Evolutionary conservation across 2,888 invertebrate species (phyloP).

Genomic region (Cephus spinipes): DNA sequence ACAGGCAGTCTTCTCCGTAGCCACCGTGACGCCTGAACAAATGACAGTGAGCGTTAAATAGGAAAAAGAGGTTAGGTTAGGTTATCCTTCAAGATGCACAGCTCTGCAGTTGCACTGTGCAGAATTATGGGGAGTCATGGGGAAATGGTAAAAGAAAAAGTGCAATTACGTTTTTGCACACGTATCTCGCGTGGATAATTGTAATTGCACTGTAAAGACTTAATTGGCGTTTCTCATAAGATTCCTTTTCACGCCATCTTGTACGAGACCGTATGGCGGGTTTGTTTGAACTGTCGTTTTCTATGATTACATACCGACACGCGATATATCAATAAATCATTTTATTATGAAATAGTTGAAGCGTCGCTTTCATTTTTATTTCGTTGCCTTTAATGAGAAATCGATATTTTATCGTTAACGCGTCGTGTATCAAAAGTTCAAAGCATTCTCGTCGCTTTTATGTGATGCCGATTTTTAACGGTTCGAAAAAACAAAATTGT

Average conservation of each 20-base stretch:
- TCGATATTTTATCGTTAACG: too few species aligned
- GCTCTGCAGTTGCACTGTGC: neutral
- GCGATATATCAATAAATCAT: neutral
- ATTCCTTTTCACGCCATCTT: neutral
- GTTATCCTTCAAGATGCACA: neutral
- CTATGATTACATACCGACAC: neutral
- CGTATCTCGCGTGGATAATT: neutral
- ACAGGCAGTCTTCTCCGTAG: conserved; percentile 65
- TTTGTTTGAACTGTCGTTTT: neutral
- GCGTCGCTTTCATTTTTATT: neutral
- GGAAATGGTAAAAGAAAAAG: neutral
- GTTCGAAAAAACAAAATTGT: neutral
- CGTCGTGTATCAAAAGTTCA: too few species aligned
- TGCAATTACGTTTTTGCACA: neutral
- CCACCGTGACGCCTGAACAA: conserved; percentile 58
- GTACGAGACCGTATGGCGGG: neutral
- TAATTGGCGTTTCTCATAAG: neutral
- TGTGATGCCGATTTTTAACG: too few species aligned
- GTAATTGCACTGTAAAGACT: neutral
- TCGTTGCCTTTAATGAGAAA: neutral
- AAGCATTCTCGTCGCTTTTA: too few species aligned
- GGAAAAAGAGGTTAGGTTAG: neutral
- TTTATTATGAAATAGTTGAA: neutral
- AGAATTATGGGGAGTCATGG: neutral
- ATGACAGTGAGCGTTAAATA: neutral